Evolutionary conservation across 2,113 vertebrate species (phyloP), one percentile per base, ranked within the genome.

Genomic region (Dendrocopos noguchii): DNA sequence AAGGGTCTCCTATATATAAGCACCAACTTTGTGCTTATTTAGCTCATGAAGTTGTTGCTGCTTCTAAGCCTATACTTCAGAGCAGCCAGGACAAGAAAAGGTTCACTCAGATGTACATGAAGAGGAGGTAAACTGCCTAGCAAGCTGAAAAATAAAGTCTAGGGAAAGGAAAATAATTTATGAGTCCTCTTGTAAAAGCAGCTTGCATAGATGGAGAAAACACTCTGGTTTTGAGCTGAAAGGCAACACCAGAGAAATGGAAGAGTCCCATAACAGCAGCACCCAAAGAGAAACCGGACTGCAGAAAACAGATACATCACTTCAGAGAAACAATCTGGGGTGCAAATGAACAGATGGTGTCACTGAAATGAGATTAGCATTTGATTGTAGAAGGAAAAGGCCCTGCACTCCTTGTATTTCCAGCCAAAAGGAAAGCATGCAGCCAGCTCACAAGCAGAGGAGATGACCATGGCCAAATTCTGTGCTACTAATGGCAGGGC

Each of bases 81-180:
- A 96, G 82, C 70, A 44, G 42, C 57, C 65, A 72, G 89, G 79
- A 92, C 53, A 96, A 91, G 80, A 28, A 93, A 93, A 87, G 75
- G 57, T 71, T 89, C 73, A 65, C 73, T 85, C 47, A 91, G 84
- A 72, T 4, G 6, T 57, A 85, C 0, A 2, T 75, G 76, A 91
- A 91, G 39, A 86, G 72, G 92, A 82, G 64, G 73, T 74, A 80
- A 91, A 88, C 68, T 85, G 68, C 75, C 75, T 59, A 75, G 72
- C 57, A 92, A 91, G 57, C 18, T 33, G 84, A 80, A 92, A 94
- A 56, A 66, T 33, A 61, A 86, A 78, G 52, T 36, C 36, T 59
- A 83, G 36, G 59, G 29, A 68, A 91, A 44, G 20, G 9, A 89
- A 91, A 92, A 78, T 93, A 94, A 82, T 95, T 95, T 72, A 88